A percentile compares a stretch with the other conserved stretches of the same genome.
Evolutionary conservation across 2,888 invertebrate species (phyloP).

Genomic region (Cetonia aurata): DNA sequence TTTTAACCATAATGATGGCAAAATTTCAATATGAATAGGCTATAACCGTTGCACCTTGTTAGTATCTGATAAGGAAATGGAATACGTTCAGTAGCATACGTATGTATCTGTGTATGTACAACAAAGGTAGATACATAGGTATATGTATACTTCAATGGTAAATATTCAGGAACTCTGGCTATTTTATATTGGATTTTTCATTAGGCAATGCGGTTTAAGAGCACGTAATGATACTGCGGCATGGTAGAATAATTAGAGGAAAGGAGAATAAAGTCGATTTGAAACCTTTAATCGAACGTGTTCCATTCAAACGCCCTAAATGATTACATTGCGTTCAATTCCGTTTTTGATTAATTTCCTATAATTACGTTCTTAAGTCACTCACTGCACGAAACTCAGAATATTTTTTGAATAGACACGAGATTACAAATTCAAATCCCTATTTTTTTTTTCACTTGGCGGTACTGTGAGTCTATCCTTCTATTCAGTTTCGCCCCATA

Average conservation of each 20-base stretch:
- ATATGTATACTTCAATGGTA: conserved; percentile 3
- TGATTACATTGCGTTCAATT: no score
- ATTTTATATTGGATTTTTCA: conserved; percentile 2
- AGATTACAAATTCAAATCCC: no score
- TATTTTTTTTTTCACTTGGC: no score
- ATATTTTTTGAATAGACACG: no score
- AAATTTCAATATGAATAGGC: conserved; percentile 41
- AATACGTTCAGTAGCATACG: conserved; percentile 26
- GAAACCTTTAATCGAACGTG: no score
- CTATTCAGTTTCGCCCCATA: not conserved
- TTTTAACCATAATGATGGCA: conserved; percentile 36
- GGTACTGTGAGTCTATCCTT: no score
- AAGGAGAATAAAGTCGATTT: not conserved
- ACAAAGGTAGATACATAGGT: no score
- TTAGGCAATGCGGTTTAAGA: not conserved
- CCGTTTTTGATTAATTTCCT: no score
- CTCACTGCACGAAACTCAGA: no score
- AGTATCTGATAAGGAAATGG: conserved; percentile 40
- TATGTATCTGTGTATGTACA: not conserved
- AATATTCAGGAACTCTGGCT: conserved; percentile 16
- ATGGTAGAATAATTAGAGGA: not conserved
- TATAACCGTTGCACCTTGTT: conserved; percentile 40
- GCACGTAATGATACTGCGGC: not conserved
- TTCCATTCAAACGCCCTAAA: no score
- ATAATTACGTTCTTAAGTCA: no score